Evolutionary conservation across 2,888 invertebrate genomes (phyloP), one percentile per base, ranked within the genome.

Genomic region (Eupelmus urozonus): DNA sequence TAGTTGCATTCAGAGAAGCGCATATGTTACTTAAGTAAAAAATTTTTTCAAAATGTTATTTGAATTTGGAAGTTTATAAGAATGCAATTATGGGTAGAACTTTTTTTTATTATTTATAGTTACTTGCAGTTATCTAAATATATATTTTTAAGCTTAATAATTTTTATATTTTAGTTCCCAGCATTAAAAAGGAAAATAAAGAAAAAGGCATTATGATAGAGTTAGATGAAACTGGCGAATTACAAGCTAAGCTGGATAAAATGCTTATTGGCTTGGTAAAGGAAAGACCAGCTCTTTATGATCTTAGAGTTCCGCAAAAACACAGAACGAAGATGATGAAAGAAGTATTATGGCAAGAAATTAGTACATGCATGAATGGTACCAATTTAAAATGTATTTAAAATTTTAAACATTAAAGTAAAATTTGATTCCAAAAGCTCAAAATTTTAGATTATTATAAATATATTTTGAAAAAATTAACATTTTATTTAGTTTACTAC

Each of bases 341-440:
- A 18, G 20, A 75, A 53, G 51, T n/a, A 16, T 20, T 67, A 23
- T 75, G 74, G 74, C n/a, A 49, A 34, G 67, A 75, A 59, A 40
- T 75, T 18, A 59, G 74, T 23, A 29, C 23, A 16, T n/a, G 9
- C 4, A 53, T 66, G 49, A 11, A 66, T 55, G 66, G 73, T 74
- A 55, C 0, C 4, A 1, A 25, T 11, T 0, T 23, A 51, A n/a
- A 1, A 51, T n/a, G 13, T 69, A 42, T 27, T 57, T n/a, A 25
- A 40, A 49, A 23, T 42, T 63, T 42, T 42, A 9, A 27, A 59
- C 9, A 2, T 42, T 29, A 34, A 34, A 34, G 34, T 34, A 34
- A 34, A 5, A 34, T n/a, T n/a, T 65, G 23, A 49, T 4, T 29
- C 20, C 11, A 53, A 67, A 40, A 40, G 16, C 13, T 49, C 3